Base-by-base conservation (phyloP, 2,113 vertebrate species). In the Kryptolebias marmoratus region DNA sequence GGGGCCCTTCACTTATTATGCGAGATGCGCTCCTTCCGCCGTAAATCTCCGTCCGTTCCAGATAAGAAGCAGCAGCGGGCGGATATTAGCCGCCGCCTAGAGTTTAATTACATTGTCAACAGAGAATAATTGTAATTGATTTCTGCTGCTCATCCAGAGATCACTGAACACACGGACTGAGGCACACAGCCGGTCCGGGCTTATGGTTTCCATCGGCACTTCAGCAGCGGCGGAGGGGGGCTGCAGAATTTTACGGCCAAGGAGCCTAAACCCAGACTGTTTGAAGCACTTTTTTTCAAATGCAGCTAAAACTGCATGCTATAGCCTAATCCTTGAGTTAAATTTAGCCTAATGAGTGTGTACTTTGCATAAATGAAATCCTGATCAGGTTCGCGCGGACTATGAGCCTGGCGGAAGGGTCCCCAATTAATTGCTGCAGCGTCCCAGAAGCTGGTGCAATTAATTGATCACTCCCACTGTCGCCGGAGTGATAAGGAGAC, bases 121-220 rank as follows among this genome's bases (percentile, higher is more conserved):
- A 94, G 93, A 95, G 96, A 96, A 97, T 95, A 97, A 97, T 94
- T 91, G 94, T 94, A 91, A 97, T 95, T 95, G 96, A 97, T 96
- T 95, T 93, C 73, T 93, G 89, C 89, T 89, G 89, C 81, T 90
- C 80, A 90, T 88, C 75, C 56, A 68, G 61, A 74, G 68, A 55
- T 62, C 78, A 30, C 50, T 77, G 77, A 72, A 55, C 80, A 44
- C 77, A 27, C 14, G 22, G 27, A 42, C 47, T 57, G 22, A 68
- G 47, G n/a, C 64, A 54, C 64, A 14, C 66, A 3, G 64, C 36
- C 28, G 36, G 5, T 15, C 42, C 28, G 18, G 15, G 36, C 36
- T 60, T 36, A 36, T 42, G 31, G 56, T 58, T 63, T 61, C n/a
- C 42, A 45, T 28, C 59, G 11, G 22, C 18, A 36, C 55, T 1